A percentile compares a stretch with the other conserved stretches of the same genome.
These are phyloP conservation scores for Heterotilapia buettikoferi DNA, from an alignment of 2,113 vertebrate species.

Conservation along the genomic window DNA sequence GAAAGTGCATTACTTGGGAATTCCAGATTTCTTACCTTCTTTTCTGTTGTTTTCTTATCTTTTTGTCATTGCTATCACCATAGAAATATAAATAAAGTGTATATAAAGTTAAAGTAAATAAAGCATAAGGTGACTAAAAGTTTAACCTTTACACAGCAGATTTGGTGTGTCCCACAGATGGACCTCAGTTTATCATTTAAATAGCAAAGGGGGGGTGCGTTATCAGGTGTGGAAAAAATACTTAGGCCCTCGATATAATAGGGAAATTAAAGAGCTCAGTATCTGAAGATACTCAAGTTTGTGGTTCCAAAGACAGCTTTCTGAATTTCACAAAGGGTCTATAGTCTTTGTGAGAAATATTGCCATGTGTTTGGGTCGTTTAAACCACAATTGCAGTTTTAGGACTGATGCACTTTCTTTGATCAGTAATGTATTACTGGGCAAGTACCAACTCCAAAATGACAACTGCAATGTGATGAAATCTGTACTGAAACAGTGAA, in stretches of 20 bases:
- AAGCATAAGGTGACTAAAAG: not conserved
- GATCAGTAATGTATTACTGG: not conserved
- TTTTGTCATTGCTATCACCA: not conserved
- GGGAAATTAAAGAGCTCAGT: not conserved
- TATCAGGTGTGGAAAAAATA: not conserved
- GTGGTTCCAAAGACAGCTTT: accelerated
- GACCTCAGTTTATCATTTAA: too few species aligned
- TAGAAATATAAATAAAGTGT: not conserved
- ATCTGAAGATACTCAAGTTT: not conserved
- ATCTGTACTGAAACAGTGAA: not conserved
- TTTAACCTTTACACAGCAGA: not conserved
- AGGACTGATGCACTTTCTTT: not conserved
- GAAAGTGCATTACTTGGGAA: not conserved
- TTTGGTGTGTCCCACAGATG: not conserved
- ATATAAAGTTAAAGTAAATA: too few species aligned
- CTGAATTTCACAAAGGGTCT: not conserved
- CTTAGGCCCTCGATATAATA: not conserved
- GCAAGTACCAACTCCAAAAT: not conserved
- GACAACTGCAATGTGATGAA: not conserved
- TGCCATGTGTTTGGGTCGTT: not conserved
- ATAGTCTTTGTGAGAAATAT: not conserved
- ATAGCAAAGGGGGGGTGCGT: accelerated
- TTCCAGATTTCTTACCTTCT: not conserved
- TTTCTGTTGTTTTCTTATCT: not conserved
- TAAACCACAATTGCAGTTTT: not conserved